phyloP scores from a whole-genome alignment of 2,797 vertebrate species.

The Rhinogobio ventralis region DNA sequence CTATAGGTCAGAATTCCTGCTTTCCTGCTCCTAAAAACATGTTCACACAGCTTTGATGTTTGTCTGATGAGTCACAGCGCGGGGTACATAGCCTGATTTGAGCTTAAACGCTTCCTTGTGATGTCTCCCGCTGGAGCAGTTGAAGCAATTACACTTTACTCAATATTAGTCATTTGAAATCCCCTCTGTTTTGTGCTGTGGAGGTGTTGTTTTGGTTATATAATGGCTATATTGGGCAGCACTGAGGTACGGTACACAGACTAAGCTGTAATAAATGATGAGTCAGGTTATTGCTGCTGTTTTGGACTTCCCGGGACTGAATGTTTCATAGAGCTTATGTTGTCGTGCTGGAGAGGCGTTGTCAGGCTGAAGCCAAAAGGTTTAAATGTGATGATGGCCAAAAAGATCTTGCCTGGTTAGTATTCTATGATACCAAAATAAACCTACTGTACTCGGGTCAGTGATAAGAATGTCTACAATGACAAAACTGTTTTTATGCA shows the following conservation, averaged over 20 bases:
- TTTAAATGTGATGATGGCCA: background rate
- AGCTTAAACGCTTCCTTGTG: conserved; percentile 24
- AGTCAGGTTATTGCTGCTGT: conserved; percentile 21
- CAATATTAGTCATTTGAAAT: conserved; percentile 54
- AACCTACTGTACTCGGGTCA: background rate
- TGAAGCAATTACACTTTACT: background rate
- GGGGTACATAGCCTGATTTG: conserved; percentile 27
- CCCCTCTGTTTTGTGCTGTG: conserved; percentile 29
- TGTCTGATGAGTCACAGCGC: conserved; percentile 40
- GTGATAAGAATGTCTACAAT: background rate
- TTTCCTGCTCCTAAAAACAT: background rate
- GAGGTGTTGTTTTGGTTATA: conserved; percentile 18
- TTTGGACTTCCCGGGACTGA: conserved; percentile 24
- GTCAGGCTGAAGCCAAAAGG: background rate
- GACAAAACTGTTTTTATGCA: background rate
- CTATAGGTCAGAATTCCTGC: background rate
- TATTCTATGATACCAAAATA: conserved; percentile 6
- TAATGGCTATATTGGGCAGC: background rate
- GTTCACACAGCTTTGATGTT: conserved; percentile 3
- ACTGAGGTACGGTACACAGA: background rate
- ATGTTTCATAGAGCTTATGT: conserved; percentile 1
- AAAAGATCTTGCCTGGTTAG: background rate
- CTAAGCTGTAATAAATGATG: conserved; percentile 28
- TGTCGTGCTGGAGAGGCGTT: background rate
- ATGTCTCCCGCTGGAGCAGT: conserved; percentile 39